These are phyloP conservation scores for Glossophaga mutica DNA, from an alignment of 2,797 vertebrate genomes.

Conservation along the genomic window DNA sequence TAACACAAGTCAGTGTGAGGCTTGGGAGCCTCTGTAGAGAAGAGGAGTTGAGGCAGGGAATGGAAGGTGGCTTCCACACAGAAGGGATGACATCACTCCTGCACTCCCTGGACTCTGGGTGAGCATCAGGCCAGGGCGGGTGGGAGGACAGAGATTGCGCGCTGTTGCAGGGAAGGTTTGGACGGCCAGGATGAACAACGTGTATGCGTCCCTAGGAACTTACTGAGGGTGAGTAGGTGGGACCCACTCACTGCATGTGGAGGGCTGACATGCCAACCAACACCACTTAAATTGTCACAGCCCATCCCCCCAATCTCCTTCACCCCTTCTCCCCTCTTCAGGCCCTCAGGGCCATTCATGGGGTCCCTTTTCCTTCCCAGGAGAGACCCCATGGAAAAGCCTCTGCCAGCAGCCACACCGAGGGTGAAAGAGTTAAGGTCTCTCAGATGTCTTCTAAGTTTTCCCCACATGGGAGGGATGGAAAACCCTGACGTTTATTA, in stretches of 20 bases:
- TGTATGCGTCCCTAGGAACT: too few relatives aligned
- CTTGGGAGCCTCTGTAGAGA: background rate
- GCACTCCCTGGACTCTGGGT: rapidly evolving
- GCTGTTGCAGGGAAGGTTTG: rapidly evolving
- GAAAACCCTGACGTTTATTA: background rate
- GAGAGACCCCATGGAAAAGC: background rate
- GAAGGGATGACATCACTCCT: background rate
- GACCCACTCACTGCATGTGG: too few relatives aligned
- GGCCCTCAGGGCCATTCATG: background rate
- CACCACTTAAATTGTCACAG: too few relatives aligned
- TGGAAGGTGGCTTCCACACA: background rate
- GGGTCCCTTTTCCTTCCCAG: background rate
- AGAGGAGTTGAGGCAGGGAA: background rate
- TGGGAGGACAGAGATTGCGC: background rate
- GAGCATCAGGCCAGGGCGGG: background rate
- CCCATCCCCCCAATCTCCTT: background rate
- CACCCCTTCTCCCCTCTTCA: background rate
- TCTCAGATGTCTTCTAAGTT: background rate
- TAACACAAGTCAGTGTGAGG: background rate
- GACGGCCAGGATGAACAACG: background rate
- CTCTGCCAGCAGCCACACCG: background rate
- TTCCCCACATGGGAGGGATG: background rate
- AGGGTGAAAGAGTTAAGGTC: too few relatives aligned
- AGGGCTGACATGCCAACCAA: background rate
- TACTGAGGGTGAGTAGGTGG: rapidly evolving